Base-by-base conservation (phyloP, 2,113 vertebrate species). In the Cebidichthys violaceus region DNA sequence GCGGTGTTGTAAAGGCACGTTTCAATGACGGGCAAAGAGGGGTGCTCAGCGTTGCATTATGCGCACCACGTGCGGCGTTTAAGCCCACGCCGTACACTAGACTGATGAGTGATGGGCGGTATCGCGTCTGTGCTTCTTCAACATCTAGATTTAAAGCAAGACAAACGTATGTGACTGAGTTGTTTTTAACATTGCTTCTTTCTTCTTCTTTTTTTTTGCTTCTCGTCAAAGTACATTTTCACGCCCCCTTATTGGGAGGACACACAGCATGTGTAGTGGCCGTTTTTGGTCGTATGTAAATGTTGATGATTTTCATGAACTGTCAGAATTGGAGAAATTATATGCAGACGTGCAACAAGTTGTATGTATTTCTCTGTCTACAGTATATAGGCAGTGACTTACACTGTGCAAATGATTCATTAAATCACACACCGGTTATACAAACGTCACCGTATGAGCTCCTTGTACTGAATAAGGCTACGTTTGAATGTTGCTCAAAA, bases 51-150 rank as follows among this genome's bases (percentile, higher is more conserved):
- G 75, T 15, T 57, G 17, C 18, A 9, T 60, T 47, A 35, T n/a
- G 66, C 68, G 39, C 65, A 83, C 79, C 87, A 90, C 80, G 87
- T 90, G 86, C 52, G 24, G 60, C 4, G 11, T 9, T 57, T 4
- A 43, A 43, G 37, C 43, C 20, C 27, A 33, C 20, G 27, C 20
- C 4, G 33, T 20, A 43, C 7, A 59, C 1, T 15, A 55, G 20
- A 33, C 31, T 6, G 47, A 8, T 10, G 0, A 8, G 2, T 0
- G 33, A 72, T n/a, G 37, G 20, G 43, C 24, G 71, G 14, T 20
- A 37, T 41, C 13, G 24, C 24, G 24, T 59, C 24, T 5, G 55
- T 11, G 54, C 54, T 55, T 11, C n/a, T 52, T 20, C 2, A 24
- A 14, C 14, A 59, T 15, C 52, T n/a, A 22, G 0, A 9, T 24